Evolutionary conservation across 2,113 vertebrate genomes (phyloP).

Genomic region (Varanus salvator): DNA sequence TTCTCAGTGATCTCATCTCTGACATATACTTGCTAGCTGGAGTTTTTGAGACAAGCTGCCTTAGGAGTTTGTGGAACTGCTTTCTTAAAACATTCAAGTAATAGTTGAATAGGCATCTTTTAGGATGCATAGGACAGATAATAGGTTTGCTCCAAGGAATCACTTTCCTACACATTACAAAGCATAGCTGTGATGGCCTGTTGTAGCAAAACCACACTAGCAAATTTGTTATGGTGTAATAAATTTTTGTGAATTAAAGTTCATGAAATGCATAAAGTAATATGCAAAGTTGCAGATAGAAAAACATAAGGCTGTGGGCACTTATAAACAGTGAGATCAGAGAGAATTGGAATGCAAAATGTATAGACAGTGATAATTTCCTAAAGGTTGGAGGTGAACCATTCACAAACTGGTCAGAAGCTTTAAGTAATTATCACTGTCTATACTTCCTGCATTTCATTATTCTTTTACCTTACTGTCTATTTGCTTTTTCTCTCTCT

Average conservation of each 20-base stretch:
- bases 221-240: not conserved
- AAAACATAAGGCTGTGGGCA: not conserved
- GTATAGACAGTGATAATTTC: not conserved
- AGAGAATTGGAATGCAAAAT: not conserved
- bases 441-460: not conserved
- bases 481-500: too few relatives aligned
- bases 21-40: not conserved
- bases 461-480: too few relatives aligned
- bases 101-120: not conserved
- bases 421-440: not conserved
- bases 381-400: not conserved
- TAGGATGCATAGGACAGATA: too few relatives aligned
- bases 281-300: not conserved
- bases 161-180: not conserved
- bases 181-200: not conserved
- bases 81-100: not conserved
- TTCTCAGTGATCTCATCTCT: not conserved
- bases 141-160: not conserved
- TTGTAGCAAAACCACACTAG: not conserved
- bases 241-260: too few relatives aligned
- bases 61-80: not conserved
- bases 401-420: not conserved
- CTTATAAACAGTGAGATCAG: not conserved
- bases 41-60: not conserved
- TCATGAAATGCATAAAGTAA: too few relatives aligned